These are phyloP conservation scores for Gallinago jamesoni DNA, from an alignment of 2,113 vertebrate species.

Conservation along the genomic window DNA sequence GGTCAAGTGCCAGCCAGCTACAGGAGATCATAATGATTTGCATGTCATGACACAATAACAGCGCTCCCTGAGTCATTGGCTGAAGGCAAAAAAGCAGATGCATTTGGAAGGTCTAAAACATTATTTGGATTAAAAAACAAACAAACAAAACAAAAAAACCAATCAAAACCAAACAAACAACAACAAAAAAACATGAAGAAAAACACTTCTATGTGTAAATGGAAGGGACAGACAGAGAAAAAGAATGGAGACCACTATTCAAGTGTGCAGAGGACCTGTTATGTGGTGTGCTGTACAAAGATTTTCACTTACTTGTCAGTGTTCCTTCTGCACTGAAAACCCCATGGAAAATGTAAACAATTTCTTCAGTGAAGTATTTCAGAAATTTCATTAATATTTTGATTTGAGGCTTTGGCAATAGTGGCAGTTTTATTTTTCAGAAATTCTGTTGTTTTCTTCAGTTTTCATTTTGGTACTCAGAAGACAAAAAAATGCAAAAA, in stretches of 20 bases:
- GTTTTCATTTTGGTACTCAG: neutral
- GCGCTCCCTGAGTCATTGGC: neutral
- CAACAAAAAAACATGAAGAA: neutral
- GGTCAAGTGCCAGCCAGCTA: neutral
- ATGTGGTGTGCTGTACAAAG: fast-evolving
- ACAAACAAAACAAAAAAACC: too few species aligned
- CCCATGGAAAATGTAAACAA: neutral
- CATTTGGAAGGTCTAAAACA: neutral
- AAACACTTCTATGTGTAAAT: neutral
- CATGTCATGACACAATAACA: neutral
- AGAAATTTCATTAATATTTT: neutral
- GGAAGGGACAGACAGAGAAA: neutral
- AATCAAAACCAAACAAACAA: too few species aligned
- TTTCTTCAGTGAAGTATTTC: neutral
- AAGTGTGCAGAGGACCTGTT: neutral
- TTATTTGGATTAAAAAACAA: neutral
- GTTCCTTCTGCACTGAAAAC: neutral
- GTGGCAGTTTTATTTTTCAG: neutral
- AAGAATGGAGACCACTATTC: neutral
- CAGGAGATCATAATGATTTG: neutral
- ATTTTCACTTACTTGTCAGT: neutral
- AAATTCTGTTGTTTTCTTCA: neutral
- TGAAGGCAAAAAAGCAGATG: neutral
- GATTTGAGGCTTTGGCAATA: neutral
- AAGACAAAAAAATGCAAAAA: neutral